Conservation (phyloP, 2,113 vertebrate species). For the Athene cunicularia region DNA sequence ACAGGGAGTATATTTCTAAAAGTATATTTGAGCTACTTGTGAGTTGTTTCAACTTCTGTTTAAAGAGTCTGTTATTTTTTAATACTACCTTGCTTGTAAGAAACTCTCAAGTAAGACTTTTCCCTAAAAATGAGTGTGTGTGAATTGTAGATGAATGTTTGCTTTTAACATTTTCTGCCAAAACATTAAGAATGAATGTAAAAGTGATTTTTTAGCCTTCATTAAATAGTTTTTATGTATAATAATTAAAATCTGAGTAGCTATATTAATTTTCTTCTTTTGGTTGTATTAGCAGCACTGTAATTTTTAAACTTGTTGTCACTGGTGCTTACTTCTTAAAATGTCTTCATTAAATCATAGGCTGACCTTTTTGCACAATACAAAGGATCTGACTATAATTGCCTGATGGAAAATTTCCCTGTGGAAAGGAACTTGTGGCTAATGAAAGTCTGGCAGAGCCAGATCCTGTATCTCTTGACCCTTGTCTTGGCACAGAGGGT, state of each 20-base stretch:
- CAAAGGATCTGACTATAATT: background rate
- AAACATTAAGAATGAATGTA: background rate
- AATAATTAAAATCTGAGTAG: background rate
- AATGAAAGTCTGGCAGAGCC: background rate
- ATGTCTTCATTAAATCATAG: background rate
- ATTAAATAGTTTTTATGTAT: background rate
- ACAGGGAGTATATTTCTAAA: background rate
- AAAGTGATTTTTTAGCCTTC: background rate
- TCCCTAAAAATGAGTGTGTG: background rate
- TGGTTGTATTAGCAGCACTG: background rate
- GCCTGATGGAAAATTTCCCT: background rate
- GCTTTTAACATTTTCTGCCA: background rate
- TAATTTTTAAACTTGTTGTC: background rate
- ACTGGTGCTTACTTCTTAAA: background rate
- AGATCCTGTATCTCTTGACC: background rate
- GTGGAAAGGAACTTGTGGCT: background rate
- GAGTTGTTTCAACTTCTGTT: background rate
- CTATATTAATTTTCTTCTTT: background rate
- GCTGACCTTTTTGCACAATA: background rate
- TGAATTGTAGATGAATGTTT: background rate
- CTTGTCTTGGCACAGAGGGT: background rate
- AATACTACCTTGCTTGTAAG: background rate
- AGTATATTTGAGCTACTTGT: background rate
- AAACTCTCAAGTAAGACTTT: background rate
- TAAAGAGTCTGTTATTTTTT: background rate